Evolutionary conservation across 1,140 invertebrate species (phyloP).

Genomic region (Periplaneta americana): DNA sequence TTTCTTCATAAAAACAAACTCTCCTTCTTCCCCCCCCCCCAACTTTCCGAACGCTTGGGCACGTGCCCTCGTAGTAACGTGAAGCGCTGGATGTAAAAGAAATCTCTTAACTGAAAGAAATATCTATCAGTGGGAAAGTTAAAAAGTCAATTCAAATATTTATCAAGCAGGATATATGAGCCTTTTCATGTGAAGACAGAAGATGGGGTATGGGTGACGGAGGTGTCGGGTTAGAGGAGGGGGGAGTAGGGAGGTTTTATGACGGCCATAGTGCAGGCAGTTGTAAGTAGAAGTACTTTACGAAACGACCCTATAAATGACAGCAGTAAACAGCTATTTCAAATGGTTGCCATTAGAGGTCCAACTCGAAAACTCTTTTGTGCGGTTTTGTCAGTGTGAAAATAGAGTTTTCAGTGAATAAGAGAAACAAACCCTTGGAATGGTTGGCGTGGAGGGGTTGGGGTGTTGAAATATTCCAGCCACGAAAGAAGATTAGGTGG

Average conservation of each 20-base stretch:
- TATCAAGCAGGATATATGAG: not conserved
- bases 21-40: not conserved
- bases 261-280: not conserved
- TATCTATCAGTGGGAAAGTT: not conserved
- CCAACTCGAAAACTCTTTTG: not conserved
- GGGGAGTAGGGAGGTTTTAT: not conserved
- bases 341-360: not conserved
- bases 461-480: not conserved
- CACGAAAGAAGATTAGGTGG: not conserved
- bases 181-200: not conserved
- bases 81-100: not conserved
- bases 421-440: not conserved
- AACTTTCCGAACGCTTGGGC: not conserved
- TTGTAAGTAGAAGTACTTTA: not conserved
- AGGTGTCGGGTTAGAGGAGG: not conserved
- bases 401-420: not conserved
- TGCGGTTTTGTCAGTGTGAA: not conserved
- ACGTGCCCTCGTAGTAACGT: not conserved
- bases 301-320: not conserved
- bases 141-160: not conserved
- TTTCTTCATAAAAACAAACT: not conserved
- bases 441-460: too few relatives aligned
- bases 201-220: not conserved
- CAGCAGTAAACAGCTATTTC: not conserved
- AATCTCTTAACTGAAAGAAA: not conserved